Conservation (phyloP, 2,888 invertebrate species). For the Ochropleura plecta region DNA sequence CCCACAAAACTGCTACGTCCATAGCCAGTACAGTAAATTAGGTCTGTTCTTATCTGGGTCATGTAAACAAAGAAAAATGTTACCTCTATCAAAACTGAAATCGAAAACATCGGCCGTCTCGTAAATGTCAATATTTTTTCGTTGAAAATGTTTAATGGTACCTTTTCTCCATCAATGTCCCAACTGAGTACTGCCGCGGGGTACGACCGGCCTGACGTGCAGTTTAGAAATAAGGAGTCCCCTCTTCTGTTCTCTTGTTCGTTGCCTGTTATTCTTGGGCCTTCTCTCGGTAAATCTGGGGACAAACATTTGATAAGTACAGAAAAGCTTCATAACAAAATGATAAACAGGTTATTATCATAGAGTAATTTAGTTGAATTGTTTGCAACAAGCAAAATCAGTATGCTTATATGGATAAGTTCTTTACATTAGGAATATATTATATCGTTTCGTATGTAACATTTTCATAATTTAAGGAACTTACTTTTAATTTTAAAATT, state of each 20-base stretch:
- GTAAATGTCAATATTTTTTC: conserved; percentile 54
- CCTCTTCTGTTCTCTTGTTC: conserved; percentile 94
- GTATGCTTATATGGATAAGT: no score
- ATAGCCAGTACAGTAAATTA: conserved; percentile 15
- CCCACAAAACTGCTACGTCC: not conserved
- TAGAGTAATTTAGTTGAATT: no score
- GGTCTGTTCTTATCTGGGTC: conserved; percentile 24
- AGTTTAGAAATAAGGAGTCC: conserved; percentile 93
- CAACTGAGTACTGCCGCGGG: conserved; percentile 94
- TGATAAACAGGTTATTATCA: conserved; percentile 13
- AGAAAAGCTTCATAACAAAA: conserved; percentile 12
- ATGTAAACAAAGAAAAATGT: conserved; percentile 37
- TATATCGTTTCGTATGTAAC: no score
- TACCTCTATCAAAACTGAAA: conserved; percentile 34
- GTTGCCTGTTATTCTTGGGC: conserved; percentile 94
- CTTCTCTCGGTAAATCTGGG: conserved; percentile 93
- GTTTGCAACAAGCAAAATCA: no score
- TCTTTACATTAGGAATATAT: no score
- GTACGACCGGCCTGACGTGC: conserved; percentile 94
- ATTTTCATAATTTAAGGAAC: no score
- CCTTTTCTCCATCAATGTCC: conserved; percentile 95
- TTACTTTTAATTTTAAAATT: no score
- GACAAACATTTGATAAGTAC: conserved; percentile 39
- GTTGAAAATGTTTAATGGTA: conserved; percentile 72
- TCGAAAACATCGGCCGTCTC: conserved; percentile 36